Evolutionary conservation across 1,140 invertebrate genomes (phyloP).

Genomic region (Druon quercuslanigerum): DNA sequence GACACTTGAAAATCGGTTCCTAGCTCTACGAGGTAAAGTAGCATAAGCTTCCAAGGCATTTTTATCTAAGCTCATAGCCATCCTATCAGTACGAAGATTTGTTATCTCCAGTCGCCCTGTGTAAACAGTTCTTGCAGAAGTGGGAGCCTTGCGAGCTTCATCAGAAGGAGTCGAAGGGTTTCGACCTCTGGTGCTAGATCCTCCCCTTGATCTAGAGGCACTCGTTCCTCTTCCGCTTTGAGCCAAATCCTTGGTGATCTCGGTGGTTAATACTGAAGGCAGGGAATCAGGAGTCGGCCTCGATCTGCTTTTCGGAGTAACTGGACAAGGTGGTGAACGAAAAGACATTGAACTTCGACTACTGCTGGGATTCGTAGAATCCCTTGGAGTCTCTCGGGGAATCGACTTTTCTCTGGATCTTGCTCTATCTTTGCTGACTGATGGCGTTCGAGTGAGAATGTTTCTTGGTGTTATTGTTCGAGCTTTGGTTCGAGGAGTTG

Average conservation of each 20-base stretch:
- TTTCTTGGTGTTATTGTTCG: slow-evolving; percentile 75
- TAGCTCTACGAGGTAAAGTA: slow-evolving; percentile 83
- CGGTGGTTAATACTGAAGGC: slow-evolving; percentile 75
- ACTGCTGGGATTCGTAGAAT: slow-evolving; percentile 22
- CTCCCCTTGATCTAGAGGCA: slow-evolving; percentile 36
- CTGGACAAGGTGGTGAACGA: slow-evolving; percentile 36
- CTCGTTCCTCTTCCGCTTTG: slow-evolving; percentile 51
- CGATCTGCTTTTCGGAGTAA: slow-evolving; percentile 62
- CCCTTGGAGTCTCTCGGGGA: slow-evolving; percentile 32
- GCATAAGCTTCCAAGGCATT: slow-evolving; percentile 83
- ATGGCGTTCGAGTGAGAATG: slow-evolving; percentile 47
- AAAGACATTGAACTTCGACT: slow-evolving; percentile 15
- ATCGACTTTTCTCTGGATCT: slow-evolving; percentile 74
- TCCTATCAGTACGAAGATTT: slow-evolving; percentile 52
- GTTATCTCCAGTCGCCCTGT: slow-evolving; percentile 12
- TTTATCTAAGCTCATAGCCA: slow-evolving; percentile 71
- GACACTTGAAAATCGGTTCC: slow-evolving; percentile 57
- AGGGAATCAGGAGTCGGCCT: slow-evolving; percentile 75
- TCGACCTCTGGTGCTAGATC: slow-evolving; percentile 57
- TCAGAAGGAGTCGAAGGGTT: slow-evolving; percentile 82
- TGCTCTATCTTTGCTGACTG: slow-evolving; percentile 74
- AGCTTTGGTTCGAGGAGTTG: slow-evolving; percentile 68
- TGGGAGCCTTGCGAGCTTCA: slow-evolving; percentile 81
- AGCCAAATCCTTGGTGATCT: slow-evolving; percentile 69
- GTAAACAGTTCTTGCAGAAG: slow-evolving; percentile 41